Evolutionary conservation across 2,888 invertebrate genomes (phyloP).

Genomic region (Ochropleura plecta): DNA sequence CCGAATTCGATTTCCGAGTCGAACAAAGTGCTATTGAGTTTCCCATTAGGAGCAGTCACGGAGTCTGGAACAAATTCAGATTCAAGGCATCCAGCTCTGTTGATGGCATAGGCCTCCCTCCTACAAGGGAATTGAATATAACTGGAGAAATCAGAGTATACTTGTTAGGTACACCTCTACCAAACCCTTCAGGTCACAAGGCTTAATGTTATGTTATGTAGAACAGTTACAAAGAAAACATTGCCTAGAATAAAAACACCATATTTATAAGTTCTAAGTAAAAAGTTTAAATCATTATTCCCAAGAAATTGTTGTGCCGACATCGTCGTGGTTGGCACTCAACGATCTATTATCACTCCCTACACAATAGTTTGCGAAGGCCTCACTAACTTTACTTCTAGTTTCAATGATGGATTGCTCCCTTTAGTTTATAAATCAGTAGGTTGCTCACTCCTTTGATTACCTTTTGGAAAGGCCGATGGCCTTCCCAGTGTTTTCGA

Average conservation of each 20-base stretch:
- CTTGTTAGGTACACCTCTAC: too few relatives aligned
- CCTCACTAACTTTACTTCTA: slow-evolving; percentile 32
- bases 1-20: too few relatives aligned
- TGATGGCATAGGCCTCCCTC: too few relatives aligned
- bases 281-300: background rate
- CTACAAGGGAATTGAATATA: too few relatives aligned
- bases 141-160: too few relatives aligned
- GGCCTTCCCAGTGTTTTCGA: background rate
- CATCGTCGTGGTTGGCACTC: slow-evolving; percentile 10
- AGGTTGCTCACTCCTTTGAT: slow-evolving; percentile 15
- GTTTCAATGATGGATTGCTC: slow-evolving; percentile 48
- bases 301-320: background rate
- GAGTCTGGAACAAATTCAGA: too few relatives aligned
- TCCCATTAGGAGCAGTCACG: too few relatives aligned
- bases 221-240: background rate
- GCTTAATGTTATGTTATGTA: too few relatives aligned
- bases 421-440: slow-evolving; percentile 33
- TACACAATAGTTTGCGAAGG: slow-evolving; percentile 33
- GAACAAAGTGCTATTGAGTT: too few relatives aligned
- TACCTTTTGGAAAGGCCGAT: background rate
- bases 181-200: too few relatives aligned
- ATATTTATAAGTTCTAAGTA: background rate
- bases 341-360: slow-evolving; percentile 26
- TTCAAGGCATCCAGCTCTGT: too few relatives aligned
- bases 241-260: background rate